A percentile compares a stretch with the other conserved stretches of the same genome.
These are phyloP conservation scores for Eospalax fontanierii DNA, from an alignment of 2,797 vertebrate species.

Conservation along the genomic window DNA sequence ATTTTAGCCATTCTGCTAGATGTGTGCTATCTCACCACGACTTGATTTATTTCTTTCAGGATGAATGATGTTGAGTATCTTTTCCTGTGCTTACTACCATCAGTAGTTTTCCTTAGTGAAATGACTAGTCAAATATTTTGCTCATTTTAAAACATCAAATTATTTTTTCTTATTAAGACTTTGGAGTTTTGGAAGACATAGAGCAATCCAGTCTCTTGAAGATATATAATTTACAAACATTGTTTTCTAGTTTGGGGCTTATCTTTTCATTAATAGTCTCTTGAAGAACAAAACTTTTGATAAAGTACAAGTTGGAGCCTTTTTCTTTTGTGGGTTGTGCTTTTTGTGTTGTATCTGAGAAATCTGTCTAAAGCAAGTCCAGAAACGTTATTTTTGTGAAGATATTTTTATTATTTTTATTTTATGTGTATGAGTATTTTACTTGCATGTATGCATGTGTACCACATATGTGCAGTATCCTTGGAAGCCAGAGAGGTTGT, in stretches of 20 bases:
- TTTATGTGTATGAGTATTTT: too few relatives aligned
- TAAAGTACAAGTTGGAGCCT: background rate
- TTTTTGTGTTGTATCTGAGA: constrained; percentile 2
- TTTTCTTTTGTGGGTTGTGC: background rate
- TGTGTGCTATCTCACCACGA: background rate
- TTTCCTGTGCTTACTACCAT: background rate
- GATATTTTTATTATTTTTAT: too few relatives aligned
- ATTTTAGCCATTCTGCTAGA: background rate
- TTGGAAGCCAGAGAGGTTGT: too few relatives aligned
- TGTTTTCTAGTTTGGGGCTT: background rate
- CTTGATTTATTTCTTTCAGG: background rate
- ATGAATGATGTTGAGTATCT: background rate
- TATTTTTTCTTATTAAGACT: background rate
- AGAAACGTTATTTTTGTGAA: background rate
- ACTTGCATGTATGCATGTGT: too few relatives aligned
- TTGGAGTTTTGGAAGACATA: constrained; percentile 1
- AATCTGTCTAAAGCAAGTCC: background rate
- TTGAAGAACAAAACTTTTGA: background rate
- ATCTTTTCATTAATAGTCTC: constrained; percentile 26
- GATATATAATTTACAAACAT: background rate
- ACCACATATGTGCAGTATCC: too few relatives aligned
- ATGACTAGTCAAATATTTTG: background rate
- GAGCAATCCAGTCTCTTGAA: background rate
- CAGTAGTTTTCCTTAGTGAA: background rate
- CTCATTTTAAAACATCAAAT: background rate